phyloP scores from a whole-genome alignment of 2,888 invertebrate genomes.

The Perizoma affinitatum region DNA sequence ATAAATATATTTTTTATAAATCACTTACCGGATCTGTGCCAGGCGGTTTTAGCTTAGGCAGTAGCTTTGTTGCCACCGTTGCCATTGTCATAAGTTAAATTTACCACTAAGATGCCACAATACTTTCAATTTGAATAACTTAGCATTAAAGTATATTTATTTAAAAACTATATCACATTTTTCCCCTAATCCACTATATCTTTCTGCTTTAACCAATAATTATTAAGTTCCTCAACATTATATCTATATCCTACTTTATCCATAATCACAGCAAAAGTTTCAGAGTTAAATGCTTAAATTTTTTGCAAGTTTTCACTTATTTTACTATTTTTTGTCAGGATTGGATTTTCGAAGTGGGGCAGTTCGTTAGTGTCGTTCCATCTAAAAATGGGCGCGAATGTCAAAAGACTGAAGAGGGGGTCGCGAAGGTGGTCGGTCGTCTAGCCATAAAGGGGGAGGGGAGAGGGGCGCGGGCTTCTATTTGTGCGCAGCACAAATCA shows the following conservation, averaged over 20 bases:
- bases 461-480: constrained; percentile 67
- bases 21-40: constrained; percentile 68
- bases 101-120: constrained; percentile 72
- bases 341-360: constrained; percentile 61
- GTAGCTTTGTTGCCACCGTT: constrained; percentile 70
- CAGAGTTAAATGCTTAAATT: constrained; percentile 63
- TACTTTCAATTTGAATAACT: constrained; percentile 44
- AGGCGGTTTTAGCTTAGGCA: constrained; percentile 49
- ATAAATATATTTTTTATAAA: constrained; percentile 14
- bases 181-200: constrained; percentile 47
- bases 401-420: constrained; percentile 81
- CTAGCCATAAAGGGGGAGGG: constrained; percentile 49
- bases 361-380: constrained; percentile 76
- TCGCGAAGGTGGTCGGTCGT: constrained; percentile 61
- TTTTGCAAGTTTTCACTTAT: constrained; percentile 38
- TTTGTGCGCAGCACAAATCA: constrained; percentile 82
- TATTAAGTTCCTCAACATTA: constrained; percentile 25
- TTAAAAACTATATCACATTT: constrained; percentile 55
- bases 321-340: constrained; percentile 39
- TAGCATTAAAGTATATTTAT: constrained; percentile 36
- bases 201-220: constrained; percentile 34
- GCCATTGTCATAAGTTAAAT: constrained; percentile 68
- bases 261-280: constrained; percentile 40
- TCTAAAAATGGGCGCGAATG: constrained; percentile 82
- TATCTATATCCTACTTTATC: constrained; percentile 31